These are phyloP conservation scores for Hirtodrosophila trivittata DNA, from an alignment of 2,888 invertebrate species.

Conservation along the genomic window DNA sequence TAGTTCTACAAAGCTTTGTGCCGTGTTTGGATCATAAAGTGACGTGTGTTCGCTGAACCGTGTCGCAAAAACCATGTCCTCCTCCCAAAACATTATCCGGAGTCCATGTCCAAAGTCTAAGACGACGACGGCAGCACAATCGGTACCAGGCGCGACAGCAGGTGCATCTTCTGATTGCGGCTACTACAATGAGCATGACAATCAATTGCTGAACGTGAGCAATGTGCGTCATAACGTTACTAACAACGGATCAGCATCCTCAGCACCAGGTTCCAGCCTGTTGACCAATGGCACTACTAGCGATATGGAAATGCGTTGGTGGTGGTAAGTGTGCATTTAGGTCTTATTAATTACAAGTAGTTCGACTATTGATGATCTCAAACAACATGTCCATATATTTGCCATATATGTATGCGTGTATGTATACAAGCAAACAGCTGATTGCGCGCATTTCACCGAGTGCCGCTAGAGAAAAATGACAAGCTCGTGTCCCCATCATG, in stretches of 20 bases:
- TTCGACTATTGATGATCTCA: no score
- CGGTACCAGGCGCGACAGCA: conserved; percentile 53
- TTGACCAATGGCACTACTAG: conserved; percentile 56
- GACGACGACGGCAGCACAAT: conserved; percentile 52
- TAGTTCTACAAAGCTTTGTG: conserved; percentile 4
- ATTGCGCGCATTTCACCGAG: no score
- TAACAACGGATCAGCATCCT: conserved; percentile 66
- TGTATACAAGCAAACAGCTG: no score
- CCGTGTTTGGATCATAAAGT: conserved; percentile 7
- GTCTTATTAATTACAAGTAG: no score
- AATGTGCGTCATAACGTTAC: conserved; percentile 28
- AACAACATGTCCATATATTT: neutral
- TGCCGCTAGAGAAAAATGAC: no score
- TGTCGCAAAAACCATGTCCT: conserved; percentile 26
- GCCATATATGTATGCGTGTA: neutral
- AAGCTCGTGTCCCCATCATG: no score
- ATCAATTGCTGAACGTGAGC: conserved; percentile 62
- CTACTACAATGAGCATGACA: conserved; percentile 60
- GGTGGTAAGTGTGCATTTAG: conserved; percentile 82
- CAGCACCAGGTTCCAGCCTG: conserved; percentile 73
- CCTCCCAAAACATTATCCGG: conserved; percentile 17
- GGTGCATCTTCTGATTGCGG: conserved; percentile 16
- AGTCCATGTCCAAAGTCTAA: conserved; percentile 23
- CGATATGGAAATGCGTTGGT: conserved; percentile 83
- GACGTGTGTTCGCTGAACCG: conserved; percentile 8